Conservation (phyloP, 2,113 vertebrate species). For the Upupa epops region DNA sequence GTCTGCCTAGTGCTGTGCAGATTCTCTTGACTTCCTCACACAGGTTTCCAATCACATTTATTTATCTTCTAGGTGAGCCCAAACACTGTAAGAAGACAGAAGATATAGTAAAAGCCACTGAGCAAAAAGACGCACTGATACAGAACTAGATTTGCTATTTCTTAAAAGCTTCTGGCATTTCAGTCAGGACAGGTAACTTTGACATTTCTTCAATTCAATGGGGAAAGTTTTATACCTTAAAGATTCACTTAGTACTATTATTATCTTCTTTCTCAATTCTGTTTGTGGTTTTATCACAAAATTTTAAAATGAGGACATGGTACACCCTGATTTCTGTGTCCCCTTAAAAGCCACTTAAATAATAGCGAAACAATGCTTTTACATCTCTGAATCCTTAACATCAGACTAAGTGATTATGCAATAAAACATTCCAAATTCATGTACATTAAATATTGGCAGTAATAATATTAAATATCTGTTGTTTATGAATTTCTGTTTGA, state of each 20-base stretch:
- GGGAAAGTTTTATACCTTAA: not conserved
- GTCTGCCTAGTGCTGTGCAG: not conserved
- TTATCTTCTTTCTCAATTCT: not conserved
- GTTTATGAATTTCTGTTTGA: slow-evolving; percentile 30
- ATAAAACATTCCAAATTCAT: not conserved
- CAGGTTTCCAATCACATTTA: not conserved
- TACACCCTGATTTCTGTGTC: not conserved
- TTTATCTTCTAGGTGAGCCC: slow-evolving; percentile 70
- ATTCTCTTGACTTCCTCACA: not conserved
- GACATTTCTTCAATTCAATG: not conserved
- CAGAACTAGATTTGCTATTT: slow-evolving; percentile 58
- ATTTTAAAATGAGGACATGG: not conserved
- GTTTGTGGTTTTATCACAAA: not conserved
- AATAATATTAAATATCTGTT: not conserved
- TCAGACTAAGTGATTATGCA: not conserved
- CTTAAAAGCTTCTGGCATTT: slow-evolving; percentile 59
- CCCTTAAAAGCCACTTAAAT: not conserved
- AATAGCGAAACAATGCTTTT: not conserved
- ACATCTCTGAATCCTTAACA: not conserved
- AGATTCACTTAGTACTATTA: not conserved
- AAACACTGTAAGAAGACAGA: slow-evolving; percentile 69
- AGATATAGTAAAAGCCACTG: slow-evolving; percentile 65
- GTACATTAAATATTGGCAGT: not conserved
- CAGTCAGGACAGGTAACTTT: slow-evolving; percentile 71
- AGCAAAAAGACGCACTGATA: slow-evolving; percentile 59